Percentiles rank a stretch among this genome's conserved stretches.
Conservation (phyloP, 2,888 invertebrate genomes). For the Bursaphelenchus okinawaensis region DNA sequence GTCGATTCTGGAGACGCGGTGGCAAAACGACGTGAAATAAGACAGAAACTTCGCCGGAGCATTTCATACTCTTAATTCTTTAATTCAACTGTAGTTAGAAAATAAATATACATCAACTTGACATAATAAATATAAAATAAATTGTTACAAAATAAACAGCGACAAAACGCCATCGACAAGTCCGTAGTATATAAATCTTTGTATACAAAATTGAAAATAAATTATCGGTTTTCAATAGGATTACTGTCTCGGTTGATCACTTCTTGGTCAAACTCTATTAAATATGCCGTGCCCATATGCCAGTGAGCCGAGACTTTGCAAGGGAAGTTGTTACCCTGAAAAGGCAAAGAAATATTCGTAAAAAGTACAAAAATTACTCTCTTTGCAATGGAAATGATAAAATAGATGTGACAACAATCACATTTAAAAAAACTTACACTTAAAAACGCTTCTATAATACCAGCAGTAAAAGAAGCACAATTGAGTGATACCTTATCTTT, state of each 20-base stretch:
- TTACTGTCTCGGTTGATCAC: constrained; percentile 53
- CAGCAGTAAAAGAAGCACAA: constrained; percentile 96
- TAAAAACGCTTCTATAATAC: constrained; percentile 91
- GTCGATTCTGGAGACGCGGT: neutral
- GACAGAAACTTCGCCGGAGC: neutral
- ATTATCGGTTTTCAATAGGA: constrained; percentile 13
- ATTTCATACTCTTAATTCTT: neutral
- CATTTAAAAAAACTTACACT: constrained; percentile 37
- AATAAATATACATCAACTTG: no score
- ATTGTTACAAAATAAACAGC: no score
- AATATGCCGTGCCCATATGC: constrained; percentile 98
- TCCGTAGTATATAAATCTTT: neutral
- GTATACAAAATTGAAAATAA: neutral
- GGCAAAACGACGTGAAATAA: neutral
- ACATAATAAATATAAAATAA: no score
- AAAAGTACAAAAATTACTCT: constrained; percentile 7
- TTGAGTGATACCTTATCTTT: constrained; percentile 92
- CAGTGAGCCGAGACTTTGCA: constrained; percentile 97
- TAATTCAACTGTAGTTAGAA: no score
- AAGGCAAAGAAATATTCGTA: constrained; percentile 52
- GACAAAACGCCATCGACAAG: no score
- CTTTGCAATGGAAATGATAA: constrained; percentile 2
- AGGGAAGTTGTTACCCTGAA: constrained; percentile 68
- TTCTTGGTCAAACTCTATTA: constrained; percentile 67
- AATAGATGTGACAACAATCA: no score